Percentiles rank a stretch among this genome's conserved stretches.
These are phyloP conservation scores for Delichon dasypus DNA, from an alignment of 2,797 vertebrate species.

Conservation along the genomic window DNA sequence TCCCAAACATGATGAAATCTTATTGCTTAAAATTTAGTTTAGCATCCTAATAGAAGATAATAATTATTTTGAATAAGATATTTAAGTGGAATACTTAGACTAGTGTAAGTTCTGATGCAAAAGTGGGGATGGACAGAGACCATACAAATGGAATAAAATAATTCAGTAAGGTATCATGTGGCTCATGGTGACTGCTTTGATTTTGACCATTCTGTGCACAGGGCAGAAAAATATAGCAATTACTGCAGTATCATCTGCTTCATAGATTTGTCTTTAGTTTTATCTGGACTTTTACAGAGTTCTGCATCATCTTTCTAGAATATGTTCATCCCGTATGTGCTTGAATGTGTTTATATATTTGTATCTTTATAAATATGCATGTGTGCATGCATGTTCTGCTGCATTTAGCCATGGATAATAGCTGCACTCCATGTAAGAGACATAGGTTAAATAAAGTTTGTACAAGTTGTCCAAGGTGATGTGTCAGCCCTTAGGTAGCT, in stretches of 20 bases:
- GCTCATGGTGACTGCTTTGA: not conserved
- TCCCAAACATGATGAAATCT: not conserved
- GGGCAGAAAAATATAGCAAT: not conserved
- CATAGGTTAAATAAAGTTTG: not conserved
- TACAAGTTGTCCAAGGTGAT: not conserved
- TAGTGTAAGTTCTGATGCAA: not conserved
- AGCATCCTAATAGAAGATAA: not conserved
- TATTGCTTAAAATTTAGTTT: not conserved
- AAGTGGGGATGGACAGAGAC: not conserved
- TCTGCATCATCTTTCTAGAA: not conserved
- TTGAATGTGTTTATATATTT: not conserved
- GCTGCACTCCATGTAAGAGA: not conserved
- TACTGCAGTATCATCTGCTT: not conserved
- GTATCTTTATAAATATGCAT: not conserved
- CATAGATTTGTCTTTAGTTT: not conserved
- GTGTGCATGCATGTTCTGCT: not conserved
- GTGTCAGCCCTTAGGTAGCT: not conserved
- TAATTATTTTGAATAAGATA: not conserved
- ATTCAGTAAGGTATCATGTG: not conserved
- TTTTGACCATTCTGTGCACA: not conserved
- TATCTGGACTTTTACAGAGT: not conserved
- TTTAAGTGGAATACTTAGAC: not conserved
- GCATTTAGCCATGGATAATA: not conserved
- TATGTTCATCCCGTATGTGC: not conserved
- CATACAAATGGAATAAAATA: not conserved